Conservation (phyloP, 2,888 invertebrate genomes). For the Pterobdella sp. region DNA sequence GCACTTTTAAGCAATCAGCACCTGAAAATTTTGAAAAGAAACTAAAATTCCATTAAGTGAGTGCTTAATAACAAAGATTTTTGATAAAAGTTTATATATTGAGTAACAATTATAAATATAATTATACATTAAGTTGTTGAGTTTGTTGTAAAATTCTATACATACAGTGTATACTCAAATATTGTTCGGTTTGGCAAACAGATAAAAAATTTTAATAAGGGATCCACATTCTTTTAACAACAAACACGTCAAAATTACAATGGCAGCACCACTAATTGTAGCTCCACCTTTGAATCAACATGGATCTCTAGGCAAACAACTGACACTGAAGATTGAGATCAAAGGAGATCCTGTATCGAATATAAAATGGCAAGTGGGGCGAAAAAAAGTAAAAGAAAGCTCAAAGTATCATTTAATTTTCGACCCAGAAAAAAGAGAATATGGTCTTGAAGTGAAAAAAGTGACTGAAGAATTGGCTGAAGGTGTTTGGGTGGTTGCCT, state of each 20-base stretch:
- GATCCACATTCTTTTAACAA: neutral
- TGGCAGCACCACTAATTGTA: neutral
- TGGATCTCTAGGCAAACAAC: slow-evolving; percentile 7
- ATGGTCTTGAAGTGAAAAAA: slow-evolving; percentile 17
- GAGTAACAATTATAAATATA: neutral
- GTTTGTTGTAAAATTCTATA: neutral
- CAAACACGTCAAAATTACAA: neutral
- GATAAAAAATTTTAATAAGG: too few species aligned
- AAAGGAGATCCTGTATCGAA: slow-evolving; percentile 11
- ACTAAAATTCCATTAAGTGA: neutral
- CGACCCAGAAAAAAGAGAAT: neutral
- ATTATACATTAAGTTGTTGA: neutral
- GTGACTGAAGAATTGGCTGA: slow-evolving; percentile 26
- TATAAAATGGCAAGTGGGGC: slow-evolving; percentile 27
- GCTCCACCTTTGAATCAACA: neutral
- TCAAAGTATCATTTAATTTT: slow-evolving; percentile 14
- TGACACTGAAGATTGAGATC: slow-evolving; percentile 23
- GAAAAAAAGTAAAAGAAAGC: slow-evolving; percentile 24
- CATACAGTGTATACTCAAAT: too few species aligned
- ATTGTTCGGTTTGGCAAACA: too few species aligned
- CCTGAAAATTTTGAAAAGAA: neutral
- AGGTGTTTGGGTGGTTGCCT: slow-evolving; percentile 29
- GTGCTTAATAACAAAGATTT: neutral
- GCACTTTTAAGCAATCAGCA: neutral
- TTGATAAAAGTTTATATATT: neutral